Evolutionary conservation across 37 sponge, comb jelly and placozoan genomes (phyloP).

Genomic region (Diacarnus erythraeanus): DNA sequence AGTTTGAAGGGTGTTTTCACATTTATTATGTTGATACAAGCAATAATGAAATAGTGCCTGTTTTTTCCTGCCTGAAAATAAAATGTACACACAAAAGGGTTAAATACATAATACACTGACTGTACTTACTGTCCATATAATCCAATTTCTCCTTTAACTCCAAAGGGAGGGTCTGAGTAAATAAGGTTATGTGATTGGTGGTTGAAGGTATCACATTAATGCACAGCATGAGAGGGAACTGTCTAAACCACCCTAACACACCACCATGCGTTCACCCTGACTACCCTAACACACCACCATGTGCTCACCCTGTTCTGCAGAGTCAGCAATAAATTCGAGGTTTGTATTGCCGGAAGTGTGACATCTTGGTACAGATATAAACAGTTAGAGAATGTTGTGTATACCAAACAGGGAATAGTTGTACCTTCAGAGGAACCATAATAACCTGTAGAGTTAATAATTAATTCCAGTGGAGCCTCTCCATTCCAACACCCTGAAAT

Average conservation of each 20-base stretch:
- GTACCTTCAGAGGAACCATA: constrained; percentile 48
- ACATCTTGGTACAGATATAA: constrained; percentile 65
- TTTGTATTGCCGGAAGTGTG: constrained; percentile 38
- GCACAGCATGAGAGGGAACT: too few relatives aligned
- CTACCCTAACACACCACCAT: background rate
- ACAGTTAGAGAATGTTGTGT: constrained; percentile 63
- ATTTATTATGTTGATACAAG: background rate
- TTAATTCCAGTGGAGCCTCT: too few relatives aligned
- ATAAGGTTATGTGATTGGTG: background rate
- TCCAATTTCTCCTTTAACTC: background rate
- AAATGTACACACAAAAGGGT: too few relatives aligned
- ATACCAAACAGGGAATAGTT: constrained; percentile 64
- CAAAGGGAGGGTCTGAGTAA: background rate
- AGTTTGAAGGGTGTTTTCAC: too few relatives aligned
- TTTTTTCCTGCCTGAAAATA: background rate
- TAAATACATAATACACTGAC: too few relatives aligned
- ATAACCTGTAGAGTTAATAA: constrained; percentile 41
- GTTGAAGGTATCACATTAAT: too few relatives aligned
- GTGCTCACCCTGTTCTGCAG: constrained; percentile 31
- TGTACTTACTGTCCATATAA: background rate
- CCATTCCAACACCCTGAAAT: background rate
- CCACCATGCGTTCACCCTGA: background rate
- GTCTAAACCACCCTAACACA: background rate
- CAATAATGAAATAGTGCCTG: background rate
- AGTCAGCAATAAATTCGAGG: constrained; percentile 40